A percentile compares a stretch with the other conserved stretches of the same genome.
Evolutionary conservation across 2,888 invertebrate species (phyloP).

Genomic region (Acleris emargana): DNA sequence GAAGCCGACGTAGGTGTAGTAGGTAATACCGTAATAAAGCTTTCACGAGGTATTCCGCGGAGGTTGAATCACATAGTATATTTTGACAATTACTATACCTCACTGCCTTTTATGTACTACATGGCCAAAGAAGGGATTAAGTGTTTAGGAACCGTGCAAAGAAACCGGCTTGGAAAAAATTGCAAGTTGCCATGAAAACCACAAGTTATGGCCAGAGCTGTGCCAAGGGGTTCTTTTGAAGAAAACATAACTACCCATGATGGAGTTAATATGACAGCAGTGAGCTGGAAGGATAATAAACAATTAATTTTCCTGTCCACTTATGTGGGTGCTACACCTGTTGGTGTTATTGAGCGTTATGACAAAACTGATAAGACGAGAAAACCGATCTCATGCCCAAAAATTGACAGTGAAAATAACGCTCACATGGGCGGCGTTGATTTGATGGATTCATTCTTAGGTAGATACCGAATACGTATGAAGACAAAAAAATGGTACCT

Average conservation of each 20-base stretch:
- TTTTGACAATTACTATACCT: slow-evolving; percentile 5
- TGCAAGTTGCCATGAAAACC: slow-evolving; percentile 7
- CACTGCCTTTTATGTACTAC: neutral
- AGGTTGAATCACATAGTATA: neutral
- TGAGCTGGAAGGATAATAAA: slow-evolving; percentile 6
- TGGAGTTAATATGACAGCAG: slow-evolving; percentile 7
- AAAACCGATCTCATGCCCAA: slow-evolving; percentile 2
- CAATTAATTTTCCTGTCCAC: slow-evolving; percentile 6
- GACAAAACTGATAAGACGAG: neutral
- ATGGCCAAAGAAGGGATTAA: neutral
- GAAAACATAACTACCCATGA: slow-evolving; percentile 10
- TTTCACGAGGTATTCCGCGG: neutral
- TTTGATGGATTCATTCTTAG: slow-evolving; percentile 33
- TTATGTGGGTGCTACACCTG: slow-evolving; percentile 35
- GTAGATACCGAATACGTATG: slow-evolving; percentile 47
- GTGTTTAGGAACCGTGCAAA: neutral
- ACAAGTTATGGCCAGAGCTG: slow-evolving; percentile 8
- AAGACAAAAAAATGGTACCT: slow-evolving; percentile 46
- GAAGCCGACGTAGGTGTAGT: slow-evolving; percentile 41
- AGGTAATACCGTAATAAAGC: neutral
- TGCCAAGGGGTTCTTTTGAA: slow-evolving; percentile 6
- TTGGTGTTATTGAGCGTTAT: neutral
- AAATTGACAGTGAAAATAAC: slow-evolving; percentile 35
- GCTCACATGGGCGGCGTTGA: slow-evolving; percentile 39
- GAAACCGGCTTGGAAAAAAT: slow-evolving; percentile 9